These are phyloP conservation scores for Deroplatys truncata DNA, from an alignment of 2,888 invertebrate species.

Conservation along the genomic window DNA sequence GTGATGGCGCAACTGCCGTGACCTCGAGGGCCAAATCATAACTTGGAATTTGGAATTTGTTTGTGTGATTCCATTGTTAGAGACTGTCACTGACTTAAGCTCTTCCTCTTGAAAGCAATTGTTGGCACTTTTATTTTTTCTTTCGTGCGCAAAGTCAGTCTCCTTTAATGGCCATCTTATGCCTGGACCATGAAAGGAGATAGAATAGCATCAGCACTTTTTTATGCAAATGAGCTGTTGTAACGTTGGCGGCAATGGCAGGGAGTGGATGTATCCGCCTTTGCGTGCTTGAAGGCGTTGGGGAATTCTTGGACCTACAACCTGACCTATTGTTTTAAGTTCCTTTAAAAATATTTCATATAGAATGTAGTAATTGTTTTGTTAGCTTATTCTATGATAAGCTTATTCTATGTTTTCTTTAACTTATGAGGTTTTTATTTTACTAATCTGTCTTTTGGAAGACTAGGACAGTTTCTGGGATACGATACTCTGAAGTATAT, in stretches of 20 bases:
- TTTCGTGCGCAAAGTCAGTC: background rate
- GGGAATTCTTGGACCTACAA: background rate
- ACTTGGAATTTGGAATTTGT: background rate
- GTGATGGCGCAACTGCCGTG: background rate
- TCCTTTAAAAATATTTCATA: too few relatives aligned
- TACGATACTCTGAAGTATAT: too few relatives aligned
- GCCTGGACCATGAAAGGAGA: background rate
- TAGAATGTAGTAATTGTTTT: background rate
- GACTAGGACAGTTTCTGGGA: too few relatives aligned
- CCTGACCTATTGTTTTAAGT: background rate
- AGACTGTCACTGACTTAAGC: background rate
- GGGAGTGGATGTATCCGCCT: background rate
- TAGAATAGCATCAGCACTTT: background rate
- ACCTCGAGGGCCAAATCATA: background rate
- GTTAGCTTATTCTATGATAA: background rate
- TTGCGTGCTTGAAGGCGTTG: background rate
- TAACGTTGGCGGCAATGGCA: background rate
- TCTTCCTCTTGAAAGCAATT: background rate
- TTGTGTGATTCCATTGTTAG: background rate
- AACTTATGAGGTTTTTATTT: too few relatives aligned
- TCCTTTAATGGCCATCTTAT: background rate
- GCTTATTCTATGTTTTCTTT: too few relatives aligned
- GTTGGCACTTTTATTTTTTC: background rate
- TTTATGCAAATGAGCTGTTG: background rate
- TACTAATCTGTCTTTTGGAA: too few relatives aligned